Conservation (phyloP, 2,888 invertebrate genomes). For the Erebia epiphron region DNA sequence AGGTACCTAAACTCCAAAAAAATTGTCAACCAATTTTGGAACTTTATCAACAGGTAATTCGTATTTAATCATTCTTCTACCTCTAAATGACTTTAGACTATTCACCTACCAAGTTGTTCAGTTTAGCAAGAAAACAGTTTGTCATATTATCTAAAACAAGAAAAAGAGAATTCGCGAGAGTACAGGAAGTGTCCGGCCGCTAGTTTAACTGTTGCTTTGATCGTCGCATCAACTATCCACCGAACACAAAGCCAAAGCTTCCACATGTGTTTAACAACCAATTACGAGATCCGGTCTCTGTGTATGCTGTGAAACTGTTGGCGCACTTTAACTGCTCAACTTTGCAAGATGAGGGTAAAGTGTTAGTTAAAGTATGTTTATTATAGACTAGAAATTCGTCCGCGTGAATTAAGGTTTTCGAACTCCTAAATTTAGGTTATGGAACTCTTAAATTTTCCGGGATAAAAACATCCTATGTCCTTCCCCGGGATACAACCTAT, state of each 20-base stretch:
- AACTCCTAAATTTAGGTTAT: too few species aligned
- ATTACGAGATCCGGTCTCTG: constrained; percentile 37
- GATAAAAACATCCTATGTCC: too few species aligned
- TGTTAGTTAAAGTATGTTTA: background rate
- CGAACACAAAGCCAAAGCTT: constrained; percentile 31
- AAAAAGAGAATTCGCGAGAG: constrained; percentile 76
- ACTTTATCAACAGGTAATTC: too few species aligned
- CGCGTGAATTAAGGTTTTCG: too few species aligned
- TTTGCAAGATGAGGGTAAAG: constrained; percentile 5
- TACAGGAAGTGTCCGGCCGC: constrained; percentile 75
- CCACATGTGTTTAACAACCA: constrained; percentile 41
- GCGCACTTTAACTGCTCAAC: constrained; percentile 9
- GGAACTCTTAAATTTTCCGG: too few species aligned
- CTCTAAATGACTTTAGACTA: too few species aligned
- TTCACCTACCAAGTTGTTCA: too few species aligned
- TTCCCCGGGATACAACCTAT: too few species aligned
- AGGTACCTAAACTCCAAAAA: too few species aligned
- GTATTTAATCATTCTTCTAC: too few species aligned
- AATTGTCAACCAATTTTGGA: too few species aligned
- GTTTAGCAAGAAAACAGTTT: background rate
- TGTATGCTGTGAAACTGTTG: constrained; percentile 18
- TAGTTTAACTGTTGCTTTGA: constrained; percentile 80
- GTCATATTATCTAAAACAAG: constrained; percentile 62
- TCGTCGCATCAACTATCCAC: constrained; percentile 51
- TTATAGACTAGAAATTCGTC: too few species aligned